Evolutionary conservation across 2,797 vertebrate species (phyloP).

Genomic region (Cyclura pinguis): DNA sequence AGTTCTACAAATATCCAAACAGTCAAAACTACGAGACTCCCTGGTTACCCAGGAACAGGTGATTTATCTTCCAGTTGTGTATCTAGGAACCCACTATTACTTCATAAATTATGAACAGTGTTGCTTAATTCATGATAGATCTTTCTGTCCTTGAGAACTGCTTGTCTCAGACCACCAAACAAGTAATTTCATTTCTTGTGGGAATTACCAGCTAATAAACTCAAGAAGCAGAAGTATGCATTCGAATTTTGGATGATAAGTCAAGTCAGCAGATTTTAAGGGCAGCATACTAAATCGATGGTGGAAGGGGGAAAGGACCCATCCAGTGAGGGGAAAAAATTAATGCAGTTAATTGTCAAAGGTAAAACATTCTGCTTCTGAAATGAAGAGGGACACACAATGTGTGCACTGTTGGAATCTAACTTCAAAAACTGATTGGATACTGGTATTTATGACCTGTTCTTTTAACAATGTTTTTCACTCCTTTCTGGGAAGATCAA

Average conservation of each 20-base stretch:
- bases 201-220: conserved; percentile 21
- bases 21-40: background rate
- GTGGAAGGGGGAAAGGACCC: background rate
- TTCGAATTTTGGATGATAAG: conserved; percentile 21
- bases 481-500: background rate
- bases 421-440: background rate
- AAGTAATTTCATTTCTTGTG: background rate
- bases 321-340: background rate
- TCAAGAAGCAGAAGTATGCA: conserved; percentile 10
- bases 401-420: too few species aligned
- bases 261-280: conserved; percentile 12
- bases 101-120: conserved; percentile 32
- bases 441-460: background rate
- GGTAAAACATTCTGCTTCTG: background rate
- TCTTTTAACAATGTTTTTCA: background rate
- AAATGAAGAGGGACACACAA: background rate
- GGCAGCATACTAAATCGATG: background rate
- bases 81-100: conserved; percentile 4
- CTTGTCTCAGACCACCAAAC: conserved; percentile 16
- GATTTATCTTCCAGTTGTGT: conserved; percentile 13
- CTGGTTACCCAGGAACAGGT: background rate
- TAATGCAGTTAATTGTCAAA: background rate
- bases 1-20: conserved; percentile 18
- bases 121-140: conserved; percentile 38
- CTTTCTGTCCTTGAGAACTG: conserved; percentile 38